phyloP scores from a whole-genome alignment of 30 jellyfish, hydroid and myxozoan genomes.

The Sanderia malayensis region DNA sequence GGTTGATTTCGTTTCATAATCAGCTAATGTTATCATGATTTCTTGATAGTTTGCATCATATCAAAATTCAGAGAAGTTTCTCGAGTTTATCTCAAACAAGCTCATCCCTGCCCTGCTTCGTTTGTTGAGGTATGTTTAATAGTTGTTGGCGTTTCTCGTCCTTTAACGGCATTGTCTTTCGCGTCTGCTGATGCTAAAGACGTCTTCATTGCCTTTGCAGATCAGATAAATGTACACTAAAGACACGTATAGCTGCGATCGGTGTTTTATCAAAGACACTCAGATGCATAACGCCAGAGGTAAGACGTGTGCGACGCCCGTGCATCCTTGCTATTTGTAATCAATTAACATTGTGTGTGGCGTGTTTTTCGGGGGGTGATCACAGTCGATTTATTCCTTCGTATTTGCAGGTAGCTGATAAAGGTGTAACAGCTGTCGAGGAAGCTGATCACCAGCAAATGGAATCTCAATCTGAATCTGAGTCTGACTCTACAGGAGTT shows the following conservation, averaged over 20 bases:
- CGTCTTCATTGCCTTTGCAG: constrained; percentile 21
- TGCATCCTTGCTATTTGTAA: no score
- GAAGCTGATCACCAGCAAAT: constrained; percentile 8
- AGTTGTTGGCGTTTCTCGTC: neutral
- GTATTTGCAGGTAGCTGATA: constrained; percentile 83
- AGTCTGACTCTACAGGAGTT: constrained; percentile 40
- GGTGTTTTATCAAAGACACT: constrained; percentile 81
- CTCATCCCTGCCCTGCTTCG: constrained; percentile 59
- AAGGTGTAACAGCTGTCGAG: constrained; percentile 40
- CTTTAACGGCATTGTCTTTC: neutral
- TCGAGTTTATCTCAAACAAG: constrained; percentile 46
- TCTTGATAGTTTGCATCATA: constrained; percentile 51
- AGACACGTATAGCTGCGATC: constrained; percentile 53
- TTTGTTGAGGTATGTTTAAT: constrained; percentile 17
- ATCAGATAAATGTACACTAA: constrained; percentile 26
- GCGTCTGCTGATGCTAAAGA: neutral
- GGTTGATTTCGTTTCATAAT: no score
- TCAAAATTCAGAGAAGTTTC: constrained; percentile 53
- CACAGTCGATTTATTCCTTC: no score
- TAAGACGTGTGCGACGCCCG: no score
- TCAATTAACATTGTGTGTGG: no score
- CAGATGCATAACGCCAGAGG: constrained; percentile 85
- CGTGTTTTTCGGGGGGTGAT: no score
- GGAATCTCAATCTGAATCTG: no score
- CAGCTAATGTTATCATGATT: no score